phyloP scores from a whole-genome alignment of 2,888 invertebrate species.

The Aplocera efformata region DNA sequence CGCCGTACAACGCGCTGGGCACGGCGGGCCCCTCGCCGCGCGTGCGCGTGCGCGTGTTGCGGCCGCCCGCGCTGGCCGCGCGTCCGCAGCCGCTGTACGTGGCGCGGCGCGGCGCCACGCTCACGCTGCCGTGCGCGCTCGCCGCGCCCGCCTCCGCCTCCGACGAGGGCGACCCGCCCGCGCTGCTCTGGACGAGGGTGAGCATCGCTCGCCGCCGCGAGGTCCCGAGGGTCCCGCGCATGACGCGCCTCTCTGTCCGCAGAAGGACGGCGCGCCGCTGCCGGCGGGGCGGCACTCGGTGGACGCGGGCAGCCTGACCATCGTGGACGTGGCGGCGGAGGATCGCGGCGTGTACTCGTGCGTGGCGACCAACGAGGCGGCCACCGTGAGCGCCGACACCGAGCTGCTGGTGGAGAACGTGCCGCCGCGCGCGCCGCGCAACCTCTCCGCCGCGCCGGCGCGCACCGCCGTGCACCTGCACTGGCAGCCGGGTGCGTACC shows the following conservation, averaged over 20 bases:
- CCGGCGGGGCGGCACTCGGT: conserved; percentile 84
- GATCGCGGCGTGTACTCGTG: conserved; percentile 94
- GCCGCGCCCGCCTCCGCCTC: conserved; percentile 5
- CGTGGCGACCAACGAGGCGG: conserved; percentile 92
- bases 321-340: conserved; percentile 88
- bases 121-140: conserved; percentile 89
- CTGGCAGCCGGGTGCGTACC: conserved; percentile 85
- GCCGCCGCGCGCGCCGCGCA: conserved; percentile 94
- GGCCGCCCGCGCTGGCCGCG: conserved; percentile 90
- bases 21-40: conserved; percentile 91
- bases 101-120: conserved; percentile 88
- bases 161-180: conserved; percentile 16
- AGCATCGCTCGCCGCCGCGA: conserved; percentile 28
- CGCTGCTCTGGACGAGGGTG: conserved; percentile 23
- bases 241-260: conserved; percentile 20
- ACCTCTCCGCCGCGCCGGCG: conserved; percentile 88
- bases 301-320: conserved; percentile 89
- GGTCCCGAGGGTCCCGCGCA: not conserved
- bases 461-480: conserved; percentile 86
- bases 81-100: conserved; percentile 92
- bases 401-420: conserved; percentile 92
- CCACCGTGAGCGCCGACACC: conserved; percentile 88
- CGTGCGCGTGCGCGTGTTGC: conserved; percentile 91
- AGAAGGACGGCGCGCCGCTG: conserved; percentile 88
- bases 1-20: conserved; percentile 94